Percentiles rank a stretch among this genome's conserved stretches.
Evolutionary conservation across 2,888 invertebrate genomes (phyloP).

Genomic region (Conops quadrifasciatus): DNA sequence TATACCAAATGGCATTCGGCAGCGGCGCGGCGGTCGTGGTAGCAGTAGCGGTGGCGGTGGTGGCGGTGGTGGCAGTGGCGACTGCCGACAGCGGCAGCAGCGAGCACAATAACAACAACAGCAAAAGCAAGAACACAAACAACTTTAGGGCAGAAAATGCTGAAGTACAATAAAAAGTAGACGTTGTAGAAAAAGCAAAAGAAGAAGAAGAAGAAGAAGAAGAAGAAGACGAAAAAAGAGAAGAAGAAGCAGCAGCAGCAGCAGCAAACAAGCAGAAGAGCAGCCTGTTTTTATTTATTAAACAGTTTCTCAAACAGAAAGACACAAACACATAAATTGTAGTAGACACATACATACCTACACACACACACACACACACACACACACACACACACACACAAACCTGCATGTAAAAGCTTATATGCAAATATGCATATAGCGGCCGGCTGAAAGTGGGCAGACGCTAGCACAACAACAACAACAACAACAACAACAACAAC

Average conservation of each 20-base stretch:
- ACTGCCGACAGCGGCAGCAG: slow-evolving; percentile 9
- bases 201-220: slow-evolving; percentile 12
- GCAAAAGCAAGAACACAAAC: not conserved
- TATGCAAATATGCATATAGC: slow-evolving; percentile 2
- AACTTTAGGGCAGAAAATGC: too few relatives aligned
- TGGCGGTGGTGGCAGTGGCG: slow-evolving; percentile 3
- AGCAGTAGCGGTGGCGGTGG: too few relatives aligned
- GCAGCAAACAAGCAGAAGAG: slow-evolving; percentile 29
- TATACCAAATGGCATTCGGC: slow-evolving; percentile 42
- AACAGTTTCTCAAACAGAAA: slow-evolving; percentile 22
- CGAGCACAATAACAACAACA: not conserved
- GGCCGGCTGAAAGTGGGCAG: not conserved
- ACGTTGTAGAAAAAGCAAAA: not conserved
- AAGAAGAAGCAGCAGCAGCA: slow-evolving; percentile 23
- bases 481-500: not conserved
- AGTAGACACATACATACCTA: not conserved
- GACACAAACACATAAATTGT: slow-evolving; percentile 1
- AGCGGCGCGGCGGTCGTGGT: too few relatives aligned
- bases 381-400: slow-evolving; percentile 18
- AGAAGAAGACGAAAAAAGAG: slow-evolving; percentile 18
- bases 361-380: not conserved
- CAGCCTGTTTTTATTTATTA: slow-evolving; percentile 37
- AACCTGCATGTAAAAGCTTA: slow-evolving; percentile 5
- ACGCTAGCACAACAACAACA: too few relatives aligned
- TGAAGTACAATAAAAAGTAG: too few relatives aligned